These are phyloP conservation scores for Zaprionus lachaisei DNA, from an alignment of 1,140 invertebrate species.

Conservation along the genomic window DNA sequence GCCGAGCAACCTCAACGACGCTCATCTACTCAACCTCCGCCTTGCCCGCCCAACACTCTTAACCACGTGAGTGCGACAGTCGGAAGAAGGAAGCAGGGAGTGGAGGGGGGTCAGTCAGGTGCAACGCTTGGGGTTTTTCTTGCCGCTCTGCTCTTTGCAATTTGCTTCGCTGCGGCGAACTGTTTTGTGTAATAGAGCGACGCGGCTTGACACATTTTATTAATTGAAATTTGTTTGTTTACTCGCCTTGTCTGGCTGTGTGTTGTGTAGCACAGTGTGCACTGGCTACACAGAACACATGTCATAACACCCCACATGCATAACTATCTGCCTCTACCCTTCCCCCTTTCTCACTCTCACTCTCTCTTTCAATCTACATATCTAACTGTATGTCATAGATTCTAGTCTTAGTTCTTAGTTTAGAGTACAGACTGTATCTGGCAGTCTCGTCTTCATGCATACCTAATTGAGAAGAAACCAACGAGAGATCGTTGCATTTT, in stretches of 20 bases:
- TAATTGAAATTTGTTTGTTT: conserved; percentile 81
- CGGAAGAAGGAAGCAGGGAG: neutral
- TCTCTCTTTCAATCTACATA: neutral
- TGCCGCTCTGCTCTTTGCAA: neutral
- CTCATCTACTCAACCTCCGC: neutral
- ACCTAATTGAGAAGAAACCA: neutral
- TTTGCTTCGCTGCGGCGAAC: conserved; percentile 15
- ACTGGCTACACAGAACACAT: conserved; percentile 23
- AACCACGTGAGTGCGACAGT: conserved; percentile 4
- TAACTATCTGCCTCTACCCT: neutral
- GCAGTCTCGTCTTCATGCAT: neutral
- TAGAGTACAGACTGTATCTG: neutral
- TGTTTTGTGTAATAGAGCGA: conserved; percentile 70
- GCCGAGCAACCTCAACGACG: conserved; percentile 38
- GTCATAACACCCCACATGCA: neutral
- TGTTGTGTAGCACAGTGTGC: conserved; percentile 24
- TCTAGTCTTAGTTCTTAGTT: neutral
- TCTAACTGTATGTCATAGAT: neutral
- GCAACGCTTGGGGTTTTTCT: conserved; percentile 37
- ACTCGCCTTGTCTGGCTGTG: conserved; percentile 24
- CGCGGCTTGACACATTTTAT: conserved; percentile 79
- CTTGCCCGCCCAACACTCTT: conserved; percentile 16
- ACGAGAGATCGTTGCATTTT: conserved; percentile 10
- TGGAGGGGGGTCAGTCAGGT: conserved; percentile 55
- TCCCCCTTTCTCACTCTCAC: neutral